Evolutionary conservation across 2,113 vertebrate genomes (phyloP), one percentile per base, ranked within the genome.

Genomic region (Lates calcarifer): DNA sequence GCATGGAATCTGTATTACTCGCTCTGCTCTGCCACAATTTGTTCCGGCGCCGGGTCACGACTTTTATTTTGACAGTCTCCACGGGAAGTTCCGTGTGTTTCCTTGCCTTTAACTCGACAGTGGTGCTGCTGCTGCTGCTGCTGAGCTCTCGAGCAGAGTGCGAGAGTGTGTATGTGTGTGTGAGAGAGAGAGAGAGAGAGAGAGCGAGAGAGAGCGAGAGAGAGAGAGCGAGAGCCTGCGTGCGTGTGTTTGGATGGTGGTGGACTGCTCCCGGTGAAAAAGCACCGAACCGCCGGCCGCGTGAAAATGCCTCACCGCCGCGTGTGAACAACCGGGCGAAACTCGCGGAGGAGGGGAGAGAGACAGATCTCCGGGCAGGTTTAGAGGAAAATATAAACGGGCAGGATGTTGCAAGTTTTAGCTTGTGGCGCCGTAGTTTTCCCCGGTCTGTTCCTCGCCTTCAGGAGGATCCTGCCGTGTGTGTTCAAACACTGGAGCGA

Each of bases 401-500:
- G 79, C 92, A 91, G 83, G 90, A 96, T 96, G 95, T 93, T 94
- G 90, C 87, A 93, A 87, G 92, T 93, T 91, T 65, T 96, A 82
- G 87, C 89, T 65, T 94, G 93, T 87, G 95, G 95, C 66, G 91
- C 90, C 78, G 90, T 96, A 88, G 85, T 95, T 88, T 96, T 96
- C 79, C 95, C 95, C 83, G 94, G 94, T 81, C 90, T 96, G 56
- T 96, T 96, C 88, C 66, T 93, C 88, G 87, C 89, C 85, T 92
- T 95, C 64, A 89, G 92, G 86, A 95, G 90, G 76, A 81, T 94
- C 28, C 91, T 96, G 66, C 93, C 94, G 71, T 63, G 87, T 66
- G 84, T 94, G 77, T 96, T 95, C 84, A 87, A 74, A 70, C 87
- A 71, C 74, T 96, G 95, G 95, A 95, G 82, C 78, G 94, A 96